Percentiles rank a stretch among this genome's conserved stretches.
Evolutionary conservation across 2,888 invertebrate species (phyloP).

Genomic region (Brachyptera putata): DNA sequence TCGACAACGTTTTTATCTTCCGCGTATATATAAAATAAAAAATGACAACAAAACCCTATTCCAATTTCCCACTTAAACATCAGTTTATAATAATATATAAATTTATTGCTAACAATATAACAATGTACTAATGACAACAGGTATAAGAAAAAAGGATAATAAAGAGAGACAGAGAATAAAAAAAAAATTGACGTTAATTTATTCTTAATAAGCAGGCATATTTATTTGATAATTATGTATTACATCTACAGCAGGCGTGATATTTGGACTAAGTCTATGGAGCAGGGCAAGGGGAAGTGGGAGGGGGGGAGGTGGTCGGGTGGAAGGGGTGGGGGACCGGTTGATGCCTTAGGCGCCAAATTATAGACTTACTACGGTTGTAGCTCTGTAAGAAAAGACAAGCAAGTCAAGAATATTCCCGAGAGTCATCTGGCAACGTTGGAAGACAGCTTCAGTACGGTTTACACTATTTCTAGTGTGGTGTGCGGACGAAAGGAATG

Average conservation of each 20-base stretch:
- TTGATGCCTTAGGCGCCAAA: neutral
- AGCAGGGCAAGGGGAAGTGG: neutral
- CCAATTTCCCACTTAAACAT: too few species aligned
- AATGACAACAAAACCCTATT: too few species aligned
- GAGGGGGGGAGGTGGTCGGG: neutral
- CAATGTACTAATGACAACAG: conserved; percentile 2
- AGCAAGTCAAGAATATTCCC: neutral
- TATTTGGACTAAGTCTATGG: neutral
- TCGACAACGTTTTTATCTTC: too few species aligned
- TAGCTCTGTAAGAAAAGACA: neutral
- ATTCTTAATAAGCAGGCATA: conserved; percentile 16
- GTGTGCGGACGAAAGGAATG: too few species aligned
- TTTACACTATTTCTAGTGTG: conserved; percentile 4
- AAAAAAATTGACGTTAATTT: conserved; percentile 16
- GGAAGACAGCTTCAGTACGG: neutral
- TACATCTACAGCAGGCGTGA: conserved; percentile 11
- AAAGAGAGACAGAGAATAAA: too few species aligned
- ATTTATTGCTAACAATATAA: conserved; percentile 4
- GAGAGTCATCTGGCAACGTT: neutral
- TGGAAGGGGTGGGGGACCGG: neutral
- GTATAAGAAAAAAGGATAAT: too few species aligned
- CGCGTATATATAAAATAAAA: too few species aligned
- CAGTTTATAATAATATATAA: too few species aligned
- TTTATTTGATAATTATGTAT: conserved; percentile 23
- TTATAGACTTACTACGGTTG: neutral